These are phyloP conservation scores for Trididemnum nubilum DNA, from an alignment of 23 tunicate genomes.

Conservation along the genomic window DNA sequence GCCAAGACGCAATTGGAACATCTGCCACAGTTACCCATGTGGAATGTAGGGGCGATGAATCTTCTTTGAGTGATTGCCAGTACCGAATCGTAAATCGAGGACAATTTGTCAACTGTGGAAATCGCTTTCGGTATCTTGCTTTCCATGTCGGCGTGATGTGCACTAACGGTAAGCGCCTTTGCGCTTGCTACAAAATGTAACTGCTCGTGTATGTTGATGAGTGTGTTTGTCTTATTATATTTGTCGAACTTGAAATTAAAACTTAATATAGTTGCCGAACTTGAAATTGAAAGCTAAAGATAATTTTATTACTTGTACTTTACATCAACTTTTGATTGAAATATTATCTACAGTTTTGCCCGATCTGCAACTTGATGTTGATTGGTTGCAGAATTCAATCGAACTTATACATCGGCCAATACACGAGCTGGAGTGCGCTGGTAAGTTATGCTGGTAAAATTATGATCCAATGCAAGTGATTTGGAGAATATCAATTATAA, in stretches of 20 bases:
- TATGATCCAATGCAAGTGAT: no score
- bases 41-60: constrained; percentile 23
- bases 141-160: constrained; percentile 26
- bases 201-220: no score
- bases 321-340: no score
- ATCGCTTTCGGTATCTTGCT: not conserved
- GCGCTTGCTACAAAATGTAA: constrained; percentile 48
- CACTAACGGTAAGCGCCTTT: constrained; percentile 39
- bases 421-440: constrained; percentile 43
- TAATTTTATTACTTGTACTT: no score
- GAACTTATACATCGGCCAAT: constrained; percentile 17
- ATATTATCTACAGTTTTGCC: constrained; percentile 58
- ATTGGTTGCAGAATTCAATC: constrained; percentile 23
- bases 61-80: constrained; percentile 26
- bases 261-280: no score
- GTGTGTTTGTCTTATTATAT: no score
- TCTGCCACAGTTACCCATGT: not conserved
- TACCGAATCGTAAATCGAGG: not conserved
- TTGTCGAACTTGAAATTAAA: no score
- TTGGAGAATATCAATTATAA: no score
- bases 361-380: constrained; percentile 49
- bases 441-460: constrained; percentile 3
- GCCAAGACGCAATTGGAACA: not conserved
- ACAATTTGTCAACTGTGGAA: not conserved
- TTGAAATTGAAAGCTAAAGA: no score